A percentile compares a stretch with the other conserved stretches of the same genome.
These are phyloP conservation scores for Odocoileus hemionus DNA, from an alignment of 2,113 vertebrate genomes.

Conservation along the genomic window DNA sequence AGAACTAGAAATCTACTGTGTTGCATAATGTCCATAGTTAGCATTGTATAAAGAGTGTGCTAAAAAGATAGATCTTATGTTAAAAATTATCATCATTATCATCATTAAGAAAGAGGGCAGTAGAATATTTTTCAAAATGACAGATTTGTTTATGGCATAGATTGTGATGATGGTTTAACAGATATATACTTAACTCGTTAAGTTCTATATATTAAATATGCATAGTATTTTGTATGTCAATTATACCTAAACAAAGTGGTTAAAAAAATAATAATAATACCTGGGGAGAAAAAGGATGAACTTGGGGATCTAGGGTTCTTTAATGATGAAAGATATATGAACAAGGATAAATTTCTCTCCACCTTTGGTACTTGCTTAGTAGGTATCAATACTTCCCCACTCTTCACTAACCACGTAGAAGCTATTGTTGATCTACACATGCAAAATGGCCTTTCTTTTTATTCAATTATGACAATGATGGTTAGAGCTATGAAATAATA, in stretches of 20 bases:
- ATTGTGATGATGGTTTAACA: not conserved
- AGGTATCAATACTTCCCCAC: not conserved
- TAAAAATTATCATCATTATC: not conserved
- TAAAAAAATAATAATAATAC: not conserved
- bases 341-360: fast-evolving
- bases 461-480: not conserved
- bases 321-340: not conserved
- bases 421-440: not conserved
- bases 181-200: not conserved
- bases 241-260: not conserved
- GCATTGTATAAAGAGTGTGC: not conserved
- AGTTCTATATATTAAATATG: not conserved
- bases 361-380: not conserved
- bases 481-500: not conserved
- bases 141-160: not conserved
- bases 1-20: not conserved
- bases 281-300: not conserved
- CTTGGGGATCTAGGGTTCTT: too few relatives aligned
- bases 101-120: not conserved
- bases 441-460: not conserved
- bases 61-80: not conserved
- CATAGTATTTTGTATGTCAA: not conserved
- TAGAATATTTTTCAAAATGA: not conserved
- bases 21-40: not conserved
- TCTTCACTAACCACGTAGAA: not conserved